Evolutionary conservation across 2,797 vertebrate species (phyloP), one percentile per base, ranked within the genome.

Genomic region (Tapirus indicus): DNA sequence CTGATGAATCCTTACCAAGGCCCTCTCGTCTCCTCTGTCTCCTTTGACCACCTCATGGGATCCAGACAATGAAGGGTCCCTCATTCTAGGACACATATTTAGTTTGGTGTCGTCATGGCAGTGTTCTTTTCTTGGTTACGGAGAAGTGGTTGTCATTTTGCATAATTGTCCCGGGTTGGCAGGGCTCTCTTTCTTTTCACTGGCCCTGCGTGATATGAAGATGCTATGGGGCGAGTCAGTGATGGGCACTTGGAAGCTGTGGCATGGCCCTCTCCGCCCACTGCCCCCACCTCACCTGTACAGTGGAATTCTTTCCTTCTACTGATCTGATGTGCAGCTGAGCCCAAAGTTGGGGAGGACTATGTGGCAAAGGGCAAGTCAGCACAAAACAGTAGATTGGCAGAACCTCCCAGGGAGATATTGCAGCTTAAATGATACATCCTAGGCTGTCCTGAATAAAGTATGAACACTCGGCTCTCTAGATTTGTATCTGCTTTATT

Each of bases 201-300:
- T 56, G 27, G 6, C n/a, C 77, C 75, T 54, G 29, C 32, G 13
- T 13, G 3, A 58, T 52, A 38, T 29, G 13, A 68, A 91, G 52
- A 47, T 6, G 7, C 14, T 20, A 9, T 2, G 25, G 17, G 27
- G 21, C 29, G 20, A 52, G 35, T 41, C 32, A 13, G 29, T 7
- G 44, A 56, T 29, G 54, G 10, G 21, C 20, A 7, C 4, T 20
- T 11, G 44, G 54, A 56, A 18, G 41, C 16, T 58, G 44, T 56
- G 47, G 8, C 18, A 1, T 27, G 38, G 25, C 4, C 74, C 23
- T 62, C 4, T 85, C 44, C 64, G 7, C 25, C 44, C 8, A 23
- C 16, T 18, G 5, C 16, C 12, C 4, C 1, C 6, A 7, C 1
- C 3, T 7, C 41, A 4, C 32, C n/a, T 27, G 7, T 7, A n/a